These are phyloP conservation scores for Oxytorus armatus DNA, from an alignment of 2,888 invertebrate species.

Conservation along the genomic window DNA sequence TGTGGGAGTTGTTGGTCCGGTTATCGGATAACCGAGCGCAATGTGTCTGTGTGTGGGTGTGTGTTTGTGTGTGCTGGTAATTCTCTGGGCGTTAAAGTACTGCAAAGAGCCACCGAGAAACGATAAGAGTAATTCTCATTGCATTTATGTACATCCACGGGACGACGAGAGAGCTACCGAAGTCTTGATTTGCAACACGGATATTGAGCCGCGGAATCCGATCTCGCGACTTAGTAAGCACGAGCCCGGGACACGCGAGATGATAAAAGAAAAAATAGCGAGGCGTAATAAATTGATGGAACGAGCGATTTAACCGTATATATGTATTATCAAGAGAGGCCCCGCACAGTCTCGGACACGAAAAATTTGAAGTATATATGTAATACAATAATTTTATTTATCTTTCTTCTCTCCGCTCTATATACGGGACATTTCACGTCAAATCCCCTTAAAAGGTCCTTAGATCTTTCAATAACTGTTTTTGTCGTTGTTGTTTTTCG, in stretches of 20 bases:
- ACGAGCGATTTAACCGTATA: slow-evolving; percentile 16
- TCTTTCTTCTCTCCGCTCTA: neutral
- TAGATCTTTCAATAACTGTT: too few species aligned
- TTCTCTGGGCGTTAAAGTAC: slow-evolving; percentile 57
- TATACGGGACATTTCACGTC: too few species aligned
- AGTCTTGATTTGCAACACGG: slow-evolving; percentile 48
- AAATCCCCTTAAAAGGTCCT: too few species aligned
- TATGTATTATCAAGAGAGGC: too few species aligned
- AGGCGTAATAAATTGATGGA: slow-evolving; percentile 50
- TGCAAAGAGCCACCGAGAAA: slow-evolving; percentile 36
- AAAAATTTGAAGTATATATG: too few species aligned
- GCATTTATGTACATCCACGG: slow-evolving; percentile 42
- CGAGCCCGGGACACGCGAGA: slow-evolving; percentile 13
- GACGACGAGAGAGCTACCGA: slow-evolving; percentile 33
- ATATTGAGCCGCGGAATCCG: slow-evolving; percentile 45
- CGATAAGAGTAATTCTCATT: slow-evolving; percentile 55
- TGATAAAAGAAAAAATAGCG: slow-evolving; percentile 37
- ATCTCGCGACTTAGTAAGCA: slow-evolving; percentile 67
- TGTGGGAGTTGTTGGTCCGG: slow-evolving; percentile 76
- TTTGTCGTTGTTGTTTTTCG: too few species aligned
- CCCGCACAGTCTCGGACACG: too few species aligned
- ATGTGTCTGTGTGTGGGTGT: slow-evolving; percentile 1
- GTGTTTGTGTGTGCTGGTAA: slow-evolving; percentile 30
- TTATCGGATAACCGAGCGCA: slow-evolving; percentile 63
- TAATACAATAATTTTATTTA: neutral